Base-by-base conservation (phyloP, 2,888 invertebrate species). In the Apantesis nais region DNA sequence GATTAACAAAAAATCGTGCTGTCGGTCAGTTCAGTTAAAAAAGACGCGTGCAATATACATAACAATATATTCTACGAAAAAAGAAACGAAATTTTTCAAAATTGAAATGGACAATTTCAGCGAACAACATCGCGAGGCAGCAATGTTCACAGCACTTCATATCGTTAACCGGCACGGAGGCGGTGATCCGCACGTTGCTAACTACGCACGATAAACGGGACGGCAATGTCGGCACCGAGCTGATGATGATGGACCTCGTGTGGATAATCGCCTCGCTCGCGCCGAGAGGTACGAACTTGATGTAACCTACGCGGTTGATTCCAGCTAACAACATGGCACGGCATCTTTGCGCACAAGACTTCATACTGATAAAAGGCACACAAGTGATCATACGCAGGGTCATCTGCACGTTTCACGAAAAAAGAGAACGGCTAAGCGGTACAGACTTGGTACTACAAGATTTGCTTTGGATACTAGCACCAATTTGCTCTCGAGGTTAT, bases 241-340 rank as follows among this genome's bases (percentile, higher is more conserved):
- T 95, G 75, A 91, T 96, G 82, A 86, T 96, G 80, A 95, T 96
- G 82, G 96, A 96, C 88, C 92, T 96, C 78, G 90, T 96, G 74
- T 96, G 96, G 96, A 95, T 96, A 83, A 89, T 96, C 78, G 95
- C 96, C 86, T 95, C 96, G 81, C 90, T 96, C 76, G 93, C 96
- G 34, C 93, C 95, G 55, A 94, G 91, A 95, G 96, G 96, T 96
- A 92, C 79, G 82, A 70, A 74, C 70, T 72, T 64, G n/a, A 44
- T 58, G 66, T 83, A 80, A 86, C 65, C 22, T 70, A 58, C 66
- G 73, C 70, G 77, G 66, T 80, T 87, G 80, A 73, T 93, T 94
- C 70, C 91, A 96, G 96, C 91, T 68, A 95, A 93, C 88, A 95
- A 94, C 87, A 83, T 86, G 74, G 78, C 87, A 64, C 86, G 95